Base-by-base conservation (phyloP, 2,113 vertebrate genomes). In the Eulemur macaco region DNA sequence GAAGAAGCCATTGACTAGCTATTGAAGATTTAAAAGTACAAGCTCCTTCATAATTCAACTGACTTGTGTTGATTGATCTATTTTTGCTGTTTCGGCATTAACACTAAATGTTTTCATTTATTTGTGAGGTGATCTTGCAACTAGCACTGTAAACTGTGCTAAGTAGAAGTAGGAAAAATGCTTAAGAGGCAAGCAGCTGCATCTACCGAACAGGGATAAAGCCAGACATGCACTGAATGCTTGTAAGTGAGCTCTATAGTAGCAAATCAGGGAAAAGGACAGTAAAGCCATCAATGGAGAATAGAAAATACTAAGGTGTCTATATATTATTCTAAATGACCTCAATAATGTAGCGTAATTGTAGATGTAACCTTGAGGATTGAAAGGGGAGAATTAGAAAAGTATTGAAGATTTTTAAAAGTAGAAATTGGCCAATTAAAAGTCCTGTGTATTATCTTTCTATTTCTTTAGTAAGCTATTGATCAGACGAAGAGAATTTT, bases 321-420 rank as follows among this genome's bases (percentile, higher is more conserved):
- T 98, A 97, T 98, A 98, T 98, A 98, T 98, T 98, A 98, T 97
- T 98, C 98, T 97, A 97, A 98, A 98, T 98, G 98, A 98, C 97
- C 95, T 98, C 96, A 97, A 91, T 98, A 98, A 98, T 94, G 97
- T 97, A 81, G 96, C 94, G 94, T 98, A 98, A 99, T 98, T 98
- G 96, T 96, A 92, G 85, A 97, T 96, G 93, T 98, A 98, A 98
- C 98, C 98, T 98, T 98, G 98, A 98, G 76, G 91, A 97, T 92
- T 98, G 87, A 98, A 98, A 98, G 90, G 92, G 94, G 91, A 98
- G 97, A 98, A 97, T 97, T 97, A 98, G 97, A 98, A 98, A 98
- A 97, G 95, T 95, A 97, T 91, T 83, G 56, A 97, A 97, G 97
- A 98, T 96, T 97, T 98, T 98, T 97, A 97, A 94, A 97, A 95